Conservation (phyloP, 2,797 vertebrate genomes). For the Synaphobranchus kaupii region DNA sequence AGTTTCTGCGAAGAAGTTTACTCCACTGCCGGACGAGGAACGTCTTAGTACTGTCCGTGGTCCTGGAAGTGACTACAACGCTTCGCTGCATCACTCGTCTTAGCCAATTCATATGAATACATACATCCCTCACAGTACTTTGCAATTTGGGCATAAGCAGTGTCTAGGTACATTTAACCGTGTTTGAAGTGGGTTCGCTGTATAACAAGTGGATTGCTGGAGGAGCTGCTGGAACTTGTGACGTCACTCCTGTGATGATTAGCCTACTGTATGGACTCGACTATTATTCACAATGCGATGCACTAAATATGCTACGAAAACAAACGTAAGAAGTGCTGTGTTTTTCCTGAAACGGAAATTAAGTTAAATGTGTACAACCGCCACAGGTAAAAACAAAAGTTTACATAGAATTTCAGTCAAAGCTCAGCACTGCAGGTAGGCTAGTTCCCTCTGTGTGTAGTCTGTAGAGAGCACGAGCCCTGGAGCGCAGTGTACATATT, state of each 20-base stretch:
- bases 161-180: background rate
- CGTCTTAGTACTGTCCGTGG: constrained; percentile 57
- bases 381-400: background rate
- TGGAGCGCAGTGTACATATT: background rate
- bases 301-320: background rate
- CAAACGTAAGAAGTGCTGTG: background rate
- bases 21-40: background rate
- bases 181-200: background rate
- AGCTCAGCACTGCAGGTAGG: background rate
- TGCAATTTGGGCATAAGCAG: background rate
- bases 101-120: background rate
- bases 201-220: background rate
- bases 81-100: background rate
- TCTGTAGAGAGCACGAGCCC: background rate
- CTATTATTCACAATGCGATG: background rate
- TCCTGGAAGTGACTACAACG: constrained; percentile 52
- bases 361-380: background rate
- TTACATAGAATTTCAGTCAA: background rate
- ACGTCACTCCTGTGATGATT: background rate
- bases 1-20: background rate
- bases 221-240: background rate
- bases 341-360: background rate
- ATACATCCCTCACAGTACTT: background rate
- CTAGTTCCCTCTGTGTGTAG: background rate
- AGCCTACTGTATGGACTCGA: background rate